Evolutionary conservation across 2,888 invertebrate genomes (phyloP), one percentile per base, ranked within the genome.

Genomic region (Syrphus vitripennis): DNA sequence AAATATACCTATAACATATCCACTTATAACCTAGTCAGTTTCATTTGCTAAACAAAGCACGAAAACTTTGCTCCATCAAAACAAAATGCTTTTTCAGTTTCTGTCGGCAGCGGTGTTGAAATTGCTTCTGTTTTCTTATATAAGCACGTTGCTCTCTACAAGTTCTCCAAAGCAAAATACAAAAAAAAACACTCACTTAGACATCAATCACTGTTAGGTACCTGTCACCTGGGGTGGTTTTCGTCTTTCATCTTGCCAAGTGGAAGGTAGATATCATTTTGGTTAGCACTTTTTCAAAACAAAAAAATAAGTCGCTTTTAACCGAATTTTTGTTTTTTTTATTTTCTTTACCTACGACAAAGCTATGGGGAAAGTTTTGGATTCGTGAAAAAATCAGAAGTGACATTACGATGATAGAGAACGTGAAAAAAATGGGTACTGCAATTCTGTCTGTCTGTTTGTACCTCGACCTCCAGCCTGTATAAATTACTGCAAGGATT

Each of bases 131-230:
- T 40, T 83, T 12, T 34, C 16, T 29, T 9, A 19, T 3, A 2
- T 2, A 21, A 14, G 59, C 59, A 34, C 19, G 12, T 34, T 59
- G 6, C 48, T n/a, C 24, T 0, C 21, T 4, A 6, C 3, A 7
- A 42, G 50, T 48, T 19, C 21, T 19, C 29, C 48, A 50, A 42
- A 19, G 31, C 7, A 48, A 42, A 12, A 29, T n/a, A 45, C 10
- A 61, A 31, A 45, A 55, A 19, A 50, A 71, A 14, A 75, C 65
- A 70, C 65, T 14, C 76, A 31, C 26, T 67, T 10, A 63, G 55
- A 69, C 80, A 84, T 84, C 84, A 84, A 84, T 84, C 84, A 84
- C 71, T 37, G 78, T 67, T 67, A 50, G 50, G 31, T 83, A 80
- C 76, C 75, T 80, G 71, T 80, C 84, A 42, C 50, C 50, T 37